Conservation (phyloP, 2,797 vertebrate species). For the Scarus forsteni region DNA sequence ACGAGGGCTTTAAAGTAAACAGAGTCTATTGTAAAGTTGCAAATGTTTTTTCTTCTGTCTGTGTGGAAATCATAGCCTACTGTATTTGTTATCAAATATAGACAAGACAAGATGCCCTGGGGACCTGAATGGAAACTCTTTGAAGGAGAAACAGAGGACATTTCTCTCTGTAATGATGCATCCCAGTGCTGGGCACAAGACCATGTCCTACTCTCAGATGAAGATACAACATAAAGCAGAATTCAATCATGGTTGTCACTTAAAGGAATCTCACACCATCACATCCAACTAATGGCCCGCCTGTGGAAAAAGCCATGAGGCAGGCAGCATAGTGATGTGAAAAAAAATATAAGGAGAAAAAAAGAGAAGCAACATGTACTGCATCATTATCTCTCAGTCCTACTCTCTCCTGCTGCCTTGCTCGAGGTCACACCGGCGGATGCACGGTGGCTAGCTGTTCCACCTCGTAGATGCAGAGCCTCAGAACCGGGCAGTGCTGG, state of each 20-base stretch:
- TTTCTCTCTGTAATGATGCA: conserved; percentile 54
- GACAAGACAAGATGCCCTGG: conserved; percentile 34
- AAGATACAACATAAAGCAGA: conserved; percentile 28
- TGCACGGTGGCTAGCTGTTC: conserved; percentile 23
- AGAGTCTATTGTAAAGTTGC: conserved; percentile 9
- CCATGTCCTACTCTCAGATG: conserved; percentile 28
- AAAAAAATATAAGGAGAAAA: neutral
- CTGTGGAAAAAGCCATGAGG: conserved; percentile 50
- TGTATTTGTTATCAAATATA: conserved; percentile 38
- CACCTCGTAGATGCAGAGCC: conserved; percentile 34
- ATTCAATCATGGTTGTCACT: conserved; percentile 59
- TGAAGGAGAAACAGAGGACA: conserved; percentile 58
- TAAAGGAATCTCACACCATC: conserved; percentile 49
- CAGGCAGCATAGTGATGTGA: conserved; percentile 33
- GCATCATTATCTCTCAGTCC: conserved; percentile 58
- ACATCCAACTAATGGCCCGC: conserved; percentile 63
- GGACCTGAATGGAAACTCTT: conserved; percentile 34
- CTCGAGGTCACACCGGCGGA: conserved; percentile 39
- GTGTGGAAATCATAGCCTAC: conserved; percentile 10
- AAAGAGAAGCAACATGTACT: conserved; percentile 30
- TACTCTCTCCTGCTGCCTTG: conserved; percentile 36
- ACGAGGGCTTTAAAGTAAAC: neutral
- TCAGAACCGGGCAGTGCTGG: conserved; percentile 2
- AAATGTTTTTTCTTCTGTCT: conserved; percentile 27
- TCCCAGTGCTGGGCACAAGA: conserved; percentile 8